Conservation (phyloP, 92 coral and sea anemone species). For the Epizoanthus scotinus region DNA sequence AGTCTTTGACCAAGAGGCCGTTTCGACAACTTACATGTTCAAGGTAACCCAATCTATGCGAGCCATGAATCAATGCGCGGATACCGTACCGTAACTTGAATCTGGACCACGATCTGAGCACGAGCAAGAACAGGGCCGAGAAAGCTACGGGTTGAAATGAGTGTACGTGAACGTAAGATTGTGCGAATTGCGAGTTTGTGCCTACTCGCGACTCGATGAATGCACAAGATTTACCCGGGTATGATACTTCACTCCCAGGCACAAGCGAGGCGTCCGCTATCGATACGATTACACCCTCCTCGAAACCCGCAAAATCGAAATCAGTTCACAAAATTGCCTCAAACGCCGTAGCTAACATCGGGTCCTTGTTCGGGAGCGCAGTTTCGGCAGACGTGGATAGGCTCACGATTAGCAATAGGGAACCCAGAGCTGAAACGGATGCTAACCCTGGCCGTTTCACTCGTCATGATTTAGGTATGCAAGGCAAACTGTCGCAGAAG, state of each 20-base stretch:
- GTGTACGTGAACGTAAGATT: conserved; percentile 10
- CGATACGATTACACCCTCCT: conserved; percentile 25
- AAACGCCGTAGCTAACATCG: conserved; percentile 61
- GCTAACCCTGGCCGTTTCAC: conserved; percentile 27
- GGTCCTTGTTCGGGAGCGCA: conserved; percentile 51
- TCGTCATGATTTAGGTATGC: conserved; percentile 66
- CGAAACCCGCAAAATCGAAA: conserved; percentile 50
- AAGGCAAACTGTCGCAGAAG: conserved; percentile 77
- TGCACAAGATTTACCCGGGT: conserved; percentile 27
- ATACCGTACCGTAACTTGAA: conserved; percentile 62
- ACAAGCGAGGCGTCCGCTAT: conserved; percentile 49
- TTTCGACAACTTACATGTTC: conserved; percentile 32
- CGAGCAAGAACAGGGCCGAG: conserved; percentile 33
- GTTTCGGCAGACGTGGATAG: conserved; percentile 34
- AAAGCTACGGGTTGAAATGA: conserved; percentile 47
- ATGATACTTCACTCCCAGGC: conserved; percentile 19
- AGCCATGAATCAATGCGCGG: conserved; percentile 70
- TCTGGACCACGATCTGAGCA: conserved; percentile 31
- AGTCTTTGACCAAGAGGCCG: conserved; percentile 13
- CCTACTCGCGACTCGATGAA: conserved; percentile 40
- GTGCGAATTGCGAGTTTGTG: conserved; percentile 15
- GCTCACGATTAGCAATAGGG: conserved; percentile 2
- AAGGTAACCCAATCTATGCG: conserved; percentile 78
- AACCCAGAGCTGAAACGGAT: conserved; percentile 17
- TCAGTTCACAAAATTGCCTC: conserved; percentile 59